These are phyloP conservation scores for Epicampocera succincta DNA, from an alignment of 2,888 invertebrate genomes.

Conservation along the genomic window DNA sequence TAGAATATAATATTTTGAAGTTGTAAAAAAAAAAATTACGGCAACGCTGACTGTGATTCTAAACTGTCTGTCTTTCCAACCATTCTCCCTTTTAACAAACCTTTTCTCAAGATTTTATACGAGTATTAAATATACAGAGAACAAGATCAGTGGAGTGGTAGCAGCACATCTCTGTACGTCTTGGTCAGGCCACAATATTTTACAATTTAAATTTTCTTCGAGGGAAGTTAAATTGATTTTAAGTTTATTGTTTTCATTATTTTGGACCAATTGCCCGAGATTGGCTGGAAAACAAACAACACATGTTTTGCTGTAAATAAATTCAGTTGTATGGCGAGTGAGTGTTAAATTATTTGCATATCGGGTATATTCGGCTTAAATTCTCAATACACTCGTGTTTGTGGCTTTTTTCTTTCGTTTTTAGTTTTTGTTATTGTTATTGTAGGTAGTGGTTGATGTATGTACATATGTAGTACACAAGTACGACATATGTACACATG, in stretches of 20 bases:
- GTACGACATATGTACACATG: no score
- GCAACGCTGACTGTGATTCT: no score
- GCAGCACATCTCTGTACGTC: background rate
- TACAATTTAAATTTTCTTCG: background rate
- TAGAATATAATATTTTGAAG: no score
- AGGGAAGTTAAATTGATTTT: constrained; percentile 35
- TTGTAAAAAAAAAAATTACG: no score
- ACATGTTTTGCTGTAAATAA: background rate
- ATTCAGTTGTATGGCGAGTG: background rate
- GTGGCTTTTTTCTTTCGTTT: constrained; percentile 47
- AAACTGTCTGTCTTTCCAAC: no score
- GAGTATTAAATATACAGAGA: no score
- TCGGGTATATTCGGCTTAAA: constrained; percentile 45
- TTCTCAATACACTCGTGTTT: constrained; percentile 34
- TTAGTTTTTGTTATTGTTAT: constrained; percentile 34
- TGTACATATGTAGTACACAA: no score
- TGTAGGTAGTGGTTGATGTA: background rate
- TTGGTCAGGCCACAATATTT: background rate
- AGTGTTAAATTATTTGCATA: constrained; percentile 9
- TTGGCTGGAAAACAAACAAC: constrained; percentile 45
- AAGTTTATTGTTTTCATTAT: constrained; percentile 14
- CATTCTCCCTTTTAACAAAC: no score
- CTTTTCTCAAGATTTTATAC: no score
- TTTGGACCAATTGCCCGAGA: constrained; percentile 27
- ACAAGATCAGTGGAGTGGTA: background rate